Conservation (phyloP, 2,888 invertebrate genomes). For the Brenthis ino region DNA sequence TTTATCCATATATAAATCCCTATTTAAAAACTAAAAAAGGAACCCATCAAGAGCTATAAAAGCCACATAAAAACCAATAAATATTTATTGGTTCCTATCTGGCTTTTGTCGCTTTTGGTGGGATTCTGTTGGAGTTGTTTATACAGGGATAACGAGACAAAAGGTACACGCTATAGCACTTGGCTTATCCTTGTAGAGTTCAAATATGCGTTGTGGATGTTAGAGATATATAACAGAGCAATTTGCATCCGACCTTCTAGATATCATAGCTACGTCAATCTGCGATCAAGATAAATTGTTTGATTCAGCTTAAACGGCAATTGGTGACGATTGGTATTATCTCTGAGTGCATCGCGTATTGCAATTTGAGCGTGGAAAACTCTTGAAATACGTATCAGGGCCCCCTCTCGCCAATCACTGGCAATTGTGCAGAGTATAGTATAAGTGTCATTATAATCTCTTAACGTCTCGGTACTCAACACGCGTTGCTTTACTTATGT, state of each 20-base stretch:
- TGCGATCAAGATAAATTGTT: constrained; percentile 6
- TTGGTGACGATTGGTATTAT: constrained; percentile 23
- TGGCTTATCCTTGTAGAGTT: background rate
- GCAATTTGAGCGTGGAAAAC: constrained; percentile 6
- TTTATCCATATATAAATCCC: too few species aligned
- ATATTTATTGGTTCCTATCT: too few species aligned
- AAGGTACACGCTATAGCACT: too few species aligned
- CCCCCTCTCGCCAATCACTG: constrained; percentile 8
- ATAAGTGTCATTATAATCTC: constrained; percentile 12
- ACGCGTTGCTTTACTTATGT: background rate
- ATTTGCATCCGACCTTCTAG: background rate
- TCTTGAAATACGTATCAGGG: background rate
- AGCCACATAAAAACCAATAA: too few species aligned
- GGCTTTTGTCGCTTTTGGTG: too few species aligned
- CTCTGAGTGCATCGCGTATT: background rate
- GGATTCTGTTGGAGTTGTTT: too few species aligned
- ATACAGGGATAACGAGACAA: too few species aligned
- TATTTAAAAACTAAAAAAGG: too few species aligned
- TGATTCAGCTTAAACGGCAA: constrained; percentile 8
- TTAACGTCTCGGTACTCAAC: background rate
- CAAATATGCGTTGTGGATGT: background rate
- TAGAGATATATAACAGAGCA: background rate
- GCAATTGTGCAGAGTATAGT: constrained; percentile 1
- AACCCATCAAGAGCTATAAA: too few species aligned
- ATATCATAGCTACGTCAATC: background rate